Percentiles rank a stretch among this genome's conserved stretches.
These are phyloP conservation scores for Crepidodera aurea DNA, from an alignment of 2,888 invertebrate genomes.

Conservation along the genomic window DNA sequence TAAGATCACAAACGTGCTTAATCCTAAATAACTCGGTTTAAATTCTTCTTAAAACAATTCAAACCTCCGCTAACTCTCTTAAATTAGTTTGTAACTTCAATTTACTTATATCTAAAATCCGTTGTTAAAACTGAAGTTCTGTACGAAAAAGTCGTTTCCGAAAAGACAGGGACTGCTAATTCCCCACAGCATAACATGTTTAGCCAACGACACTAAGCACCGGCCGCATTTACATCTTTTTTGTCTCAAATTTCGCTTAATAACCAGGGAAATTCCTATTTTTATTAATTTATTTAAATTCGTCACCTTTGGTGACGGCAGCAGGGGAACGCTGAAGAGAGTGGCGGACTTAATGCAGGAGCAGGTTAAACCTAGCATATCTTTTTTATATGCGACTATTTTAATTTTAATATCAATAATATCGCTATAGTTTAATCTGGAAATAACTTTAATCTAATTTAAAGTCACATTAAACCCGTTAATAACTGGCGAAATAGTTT, in stretches of 20 bases:
- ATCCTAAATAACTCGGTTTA: conserved; percentile 1
- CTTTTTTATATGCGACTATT: too few species aligned
- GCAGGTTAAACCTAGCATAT: too few species aligned
- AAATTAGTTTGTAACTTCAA: conserved; percentile 11
- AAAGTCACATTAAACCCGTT: too few species aligned
- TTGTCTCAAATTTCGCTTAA: not conserved
- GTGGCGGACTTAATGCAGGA: too few species aligned
- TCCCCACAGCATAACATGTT: conserved; percentile 3
- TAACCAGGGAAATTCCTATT: not conserved
- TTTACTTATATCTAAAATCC: conserved; percentile 9
- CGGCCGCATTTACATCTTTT: conserved; percentile 2
- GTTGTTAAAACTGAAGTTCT: conserved; percentile 3
- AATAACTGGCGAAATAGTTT: too few species aligned
- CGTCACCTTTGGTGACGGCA: too few species aligned
- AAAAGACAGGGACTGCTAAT: not conserved
- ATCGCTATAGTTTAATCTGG: too few species aligned
- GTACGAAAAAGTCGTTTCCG: not conserved
- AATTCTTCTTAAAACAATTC: not conserved
- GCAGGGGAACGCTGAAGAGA: too few species aligned
- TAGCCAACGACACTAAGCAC: not conserved
- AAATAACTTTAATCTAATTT: too few species aligned
- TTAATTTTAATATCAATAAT: too few species aligned
- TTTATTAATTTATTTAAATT: not conserved
- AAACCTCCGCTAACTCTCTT: conserved; percentile 1
- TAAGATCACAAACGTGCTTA: conserved; percentile 6